Base-by-base conservation (phyloP, 1,140 invertebrate species). In the Pachyrhynchus sulphureomaculatus region DNA sequence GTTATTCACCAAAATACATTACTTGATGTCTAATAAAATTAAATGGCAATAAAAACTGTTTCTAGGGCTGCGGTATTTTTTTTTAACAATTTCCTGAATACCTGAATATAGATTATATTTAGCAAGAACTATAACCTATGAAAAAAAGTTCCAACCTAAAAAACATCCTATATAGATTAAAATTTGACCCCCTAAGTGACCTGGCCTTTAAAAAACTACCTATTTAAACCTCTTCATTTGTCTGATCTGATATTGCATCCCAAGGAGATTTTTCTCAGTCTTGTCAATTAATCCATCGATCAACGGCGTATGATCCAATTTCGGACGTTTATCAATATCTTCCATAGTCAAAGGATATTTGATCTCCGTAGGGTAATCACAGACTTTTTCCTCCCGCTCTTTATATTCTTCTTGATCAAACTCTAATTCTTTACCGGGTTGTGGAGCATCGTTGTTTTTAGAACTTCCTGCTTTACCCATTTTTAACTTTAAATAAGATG, bases 211-310 rank as follows among this genome's bases (percentile, higher is more conserved):
- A 6, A 6, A 6, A 29, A n/a, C n/a, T n/a, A n/a, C n/a, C n/a
- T n/a, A n/a, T n/a, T 29, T 66, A 64, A 87, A 80, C 51, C 79
- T 79, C 55, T 81, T 83, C 84, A 90, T 88, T 73, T 89, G 84
- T 69, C 88, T 87, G n/a, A 82, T 85, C 71, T 90, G 88, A 66
- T 83, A 78, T 4, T 80, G 74, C 83, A 90, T 83, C 36, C 86
- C 82, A 20, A 80, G 75, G 64, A 88, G 80, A 10, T 86, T 86
- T 42, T 82, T 82, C 42, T 89, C 88, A 5, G 86, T 86, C 69
- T 88, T 85, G 6, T 76, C 75, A 10, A 89, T 81, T 59, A 90
- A 66, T 1, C 78, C 74, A 62, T 86, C 84, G 47, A 89, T 68
- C 66, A 84, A 85, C 68, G 84, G 80, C 29, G 87, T 75, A 63